A percentile compares a stretch with the other conserved stretches of the same genome.
Conservation (phyloP, 2,888 invertebrate genomes). For the Scelioninae gen. 2 region DNA sequence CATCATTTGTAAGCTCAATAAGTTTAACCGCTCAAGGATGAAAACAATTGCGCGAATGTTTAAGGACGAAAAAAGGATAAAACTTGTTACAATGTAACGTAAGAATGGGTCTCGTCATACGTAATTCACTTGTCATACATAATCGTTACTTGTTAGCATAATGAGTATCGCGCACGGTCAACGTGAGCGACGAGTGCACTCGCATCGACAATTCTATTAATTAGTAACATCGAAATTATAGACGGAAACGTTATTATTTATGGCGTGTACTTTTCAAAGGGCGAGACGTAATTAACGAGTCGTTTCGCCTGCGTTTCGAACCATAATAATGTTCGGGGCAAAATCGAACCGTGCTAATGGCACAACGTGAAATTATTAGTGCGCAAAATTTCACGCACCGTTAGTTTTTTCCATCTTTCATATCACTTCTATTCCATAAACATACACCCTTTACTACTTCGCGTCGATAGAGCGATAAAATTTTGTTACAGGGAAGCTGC, state of each 20-base stretch:
- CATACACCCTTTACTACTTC: conserved; percentile 18
- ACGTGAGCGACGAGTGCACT: conserved; percentile 3
- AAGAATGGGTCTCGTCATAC: conserved; percentile 8
- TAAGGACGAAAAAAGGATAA: conserved; percentile 7
- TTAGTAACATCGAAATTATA: conserved; percentile 39
- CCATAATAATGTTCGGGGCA: conserved; percentile 19
- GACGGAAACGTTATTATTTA: conserved; percentile 58
- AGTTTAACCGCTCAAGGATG: conserved; percentile 2
- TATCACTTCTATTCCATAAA: conserved; percentile 34
- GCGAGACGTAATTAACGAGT: conserved; percentile 62
- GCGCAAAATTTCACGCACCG: conserved; percentile 37
- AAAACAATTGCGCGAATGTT: neutral
- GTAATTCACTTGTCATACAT: conserved; percentile 7
- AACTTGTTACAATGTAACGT: conserved; percentile 13
- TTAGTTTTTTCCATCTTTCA: conserved; percentile 38
- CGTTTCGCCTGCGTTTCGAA: conserved; percentile 25
- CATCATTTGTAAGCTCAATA: conserved; percentile 8
- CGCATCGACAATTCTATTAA: conserved; percentile 29
- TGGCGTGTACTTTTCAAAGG: conserved; percentile 46
- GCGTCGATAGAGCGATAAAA: conserved; percentile 32
- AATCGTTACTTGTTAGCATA: conserved; percentile 25
- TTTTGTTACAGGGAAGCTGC: conserved; percentile 19
- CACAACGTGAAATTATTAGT: conserved; percentile 35
- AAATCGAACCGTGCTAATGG: conserved; percentile 38
- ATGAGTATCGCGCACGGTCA: conserved; percentile 24